phyloP scores from a whole-genome alignment of 2,888 invertebrate species.

The Sepiola atlantica region DNA sequence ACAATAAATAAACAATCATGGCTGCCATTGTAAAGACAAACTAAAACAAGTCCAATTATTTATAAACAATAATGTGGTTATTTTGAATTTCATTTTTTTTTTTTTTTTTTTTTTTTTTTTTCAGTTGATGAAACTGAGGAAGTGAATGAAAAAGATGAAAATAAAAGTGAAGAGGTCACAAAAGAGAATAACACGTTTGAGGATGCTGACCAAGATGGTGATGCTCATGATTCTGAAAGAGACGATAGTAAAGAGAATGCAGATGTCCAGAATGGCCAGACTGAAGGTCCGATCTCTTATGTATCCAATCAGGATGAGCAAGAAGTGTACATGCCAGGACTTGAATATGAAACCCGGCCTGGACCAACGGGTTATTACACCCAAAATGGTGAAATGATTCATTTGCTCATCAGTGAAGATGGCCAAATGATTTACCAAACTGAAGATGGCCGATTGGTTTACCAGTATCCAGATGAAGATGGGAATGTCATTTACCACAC shows the following conservation, averaged over 20 bases:
- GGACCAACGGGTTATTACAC: conserved; percentile 15
- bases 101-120: background rate
- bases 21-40: too few relatives aligned
- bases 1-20: too few relatives aligned
- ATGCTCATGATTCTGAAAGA: conserved; percentile 50
- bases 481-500: background rate
- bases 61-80: too few relatives aligned
- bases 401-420: background rate
- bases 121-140: conserved; percentile 37
- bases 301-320: conserved; percentile 42
- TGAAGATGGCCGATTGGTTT: conserved; percentile 2
- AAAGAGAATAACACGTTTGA: conserved; percentile 53
- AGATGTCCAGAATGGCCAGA: conserved; percentile 44
- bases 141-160: conserved; percentile 43
- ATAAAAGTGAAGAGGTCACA: conserved; percentile 50
- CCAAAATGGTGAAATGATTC: background rate
- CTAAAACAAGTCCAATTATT: too few relatives aligned
- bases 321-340: conserved; percentile 48
- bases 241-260: conserved; percentile 51
- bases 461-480: conserved; percentile 14
- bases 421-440: conserved; percentile 33
- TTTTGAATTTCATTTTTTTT: background rate
- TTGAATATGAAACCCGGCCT: conserved; percentile 49
- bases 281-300: conserved; percentile 49
- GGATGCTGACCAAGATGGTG: conserved; percentile 50